Percentiles rank a stretch among this genome's conserved stretches.
phyloP scores from a whole-genome alignment of 2,797 vertebrate species.

The Lacerta agilis region DNA sequence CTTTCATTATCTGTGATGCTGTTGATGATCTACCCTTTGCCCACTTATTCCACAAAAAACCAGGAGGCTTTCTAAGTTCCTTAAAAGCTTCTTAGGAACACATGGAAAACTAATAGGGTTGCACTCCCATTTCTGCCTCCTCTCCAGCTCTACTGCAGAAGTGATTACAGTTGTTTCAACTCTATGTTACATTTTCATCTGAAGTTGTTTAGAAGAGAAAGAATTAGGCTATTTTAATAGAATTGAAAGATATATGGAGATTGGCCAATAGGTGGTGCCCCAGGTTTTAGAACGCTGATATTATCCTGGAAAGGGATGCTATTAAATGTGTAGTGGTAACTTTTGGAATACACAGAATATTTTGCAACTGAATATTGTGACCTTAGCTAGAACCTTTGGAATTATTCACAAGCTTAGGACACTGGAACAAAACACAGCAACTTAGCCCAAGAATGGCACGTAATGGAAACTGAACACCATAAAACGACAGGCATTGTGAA shows the following conservation, averaged over 20 bases:
- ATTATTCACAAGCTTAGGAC: conserved; percentile 26
- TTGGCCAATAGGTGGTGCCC: conserved; percentile 28
- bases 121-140: neutral
- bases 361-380: neutral
- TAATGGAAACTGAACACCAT: neutral
- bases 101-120: neutral
- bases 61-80: neutral
- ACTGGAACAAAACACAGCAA: conserved; percentile 9
- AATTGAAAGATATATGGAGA: conserved; percentile 5
- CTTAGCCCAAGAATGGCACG: neutral
- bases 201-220: neutral
- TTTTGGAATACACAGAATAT: neutral
- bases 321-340: neutral
- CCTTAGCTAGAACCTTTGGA: neutral
- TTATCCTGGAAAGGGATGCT: conserved; percentile 12
- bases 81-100: neutral
- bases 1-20: neutral
- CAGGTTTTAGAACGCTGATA: conserved; percentile 11
- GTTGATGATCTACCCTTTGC: neutral
- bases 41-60: neutral
- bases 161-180: neutral
- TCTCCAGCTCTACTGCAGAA: neutral
- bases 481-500: neutral
- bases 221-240: conserved; percentile 16
- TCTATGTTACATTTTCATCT: conserved; percentile 1